Evolutionary conservation across 2,113 vertebrate genomes (phyloP).

Genomic region (Marmota monax): DNA sequence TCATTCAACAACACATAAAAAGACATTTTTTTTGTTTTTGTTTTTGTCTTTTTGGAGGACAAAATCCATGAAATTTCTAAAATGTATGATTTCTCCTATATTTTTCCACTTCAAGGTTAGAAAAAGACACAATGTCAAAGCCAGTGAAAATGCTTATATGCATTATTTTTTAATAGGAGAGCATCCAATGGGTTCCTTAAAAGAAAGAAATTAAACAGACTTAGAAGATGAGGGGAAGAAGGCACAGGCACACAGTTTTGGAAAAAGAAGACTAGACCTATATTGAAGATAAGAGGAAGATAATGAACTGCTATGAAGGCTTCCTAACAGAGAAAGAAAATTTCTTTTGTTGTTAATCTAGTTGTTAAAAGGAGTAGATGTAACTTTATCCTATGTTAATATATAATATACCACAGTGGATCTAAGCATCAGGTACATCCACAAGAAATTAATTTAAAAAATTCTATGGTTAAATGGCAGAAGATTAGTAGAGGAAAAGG

Average conservation of each 20-base stretch:
- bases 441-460: too few species aligned
- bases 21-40: neutral
- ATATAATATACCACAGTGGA: too few species aligned
- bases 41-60: slow-evolving; percentile 27
- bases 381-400: too few species aligned
- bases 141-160: neutral
- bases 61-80: slow-evolving; percentile 34
- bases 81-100: neutral
- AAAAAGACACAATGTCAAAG: slow-evolving; percentile 40
- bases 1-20: neutral
- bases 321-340: slow-evolving; percentile 2
- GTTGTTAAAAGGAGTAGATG: neutral
- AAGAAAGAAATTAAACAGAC: neutral
- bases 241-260: neutral
- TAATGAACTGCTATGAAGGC: neutral
- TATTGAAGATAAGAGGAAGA: neutral
- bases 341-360: neutral
- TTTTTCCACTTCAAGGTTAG: slow-evolving; percentile 13
- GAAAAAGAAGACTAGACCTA: neutral
- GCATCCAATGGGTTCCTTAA: neutral
- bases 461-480: too few species aligned
- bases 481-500: too few species aligned
- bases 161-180: neutral
- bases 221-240: neutral
- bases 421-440: too few species aligned